phyloP scores from a whole-genome alignment of 1,140 invertebrate genomes.

The Pemphigus obesinymphae region DNA sequence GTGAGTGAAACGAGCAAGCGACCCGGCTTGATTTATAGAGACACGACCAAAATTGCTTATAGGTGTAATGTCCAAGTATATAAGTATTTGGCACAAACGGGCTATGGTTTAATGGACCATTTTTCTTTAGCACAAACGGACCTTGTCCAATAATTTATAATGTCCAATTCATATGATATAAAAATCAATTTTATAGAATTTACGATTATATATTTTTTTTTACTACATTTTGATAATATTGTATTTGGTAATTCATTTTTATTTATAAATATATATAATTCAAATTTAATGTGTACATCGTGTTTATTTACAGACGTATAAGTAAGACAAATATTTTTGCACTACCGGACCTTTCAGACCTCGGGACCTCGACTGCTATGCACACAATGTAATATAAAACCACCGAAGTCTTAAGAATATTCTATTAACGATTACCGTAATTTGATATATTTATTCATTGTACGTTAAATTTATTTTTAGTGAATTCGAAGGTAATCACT shows the following conservation, averaged over 20 bases:
- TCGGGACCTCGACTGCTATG: background rate
- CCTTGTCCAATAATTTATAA: too few species aligned
- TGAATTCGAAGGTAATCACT: conserved; percentile 59
- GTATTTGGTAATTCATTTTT: background rate
- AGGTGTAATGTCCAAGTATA: background rate
- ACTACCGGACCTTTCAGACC: conserved; percentile 12
- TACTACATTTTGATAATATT: background rate
- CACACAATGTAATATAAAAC: conserved; percentile 16
- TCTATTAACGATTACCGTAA: background rate
- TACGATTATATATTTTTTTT: background rate
- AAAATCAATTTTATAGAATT: background rate
- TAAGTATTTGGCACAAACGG: background rate
- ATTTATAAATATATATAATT: background rate
- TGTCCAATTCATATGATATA: background rate
- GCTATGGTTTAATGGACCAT: too few species aligned
- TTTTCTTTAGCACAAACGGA: too few species aligned
- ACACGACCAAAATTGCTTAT: too few species aligned
- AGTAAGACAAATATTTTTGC: background rate
- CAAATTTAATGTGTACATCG: background rate
- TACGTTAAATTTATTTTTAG: conserved; percentile 47
- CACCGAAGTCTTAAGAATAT: background rate
- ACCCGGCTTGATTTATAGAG: too few species aligned
- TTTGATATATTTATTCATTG: too few species aligned
- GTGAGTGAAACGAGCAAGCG: too few species aligned
- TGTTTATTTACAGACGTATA: background rate